Evolutionary conservation across 2,888 invertebrate genomes (phyloP).

Genomic region (Tetranychus piercei): DNA sequence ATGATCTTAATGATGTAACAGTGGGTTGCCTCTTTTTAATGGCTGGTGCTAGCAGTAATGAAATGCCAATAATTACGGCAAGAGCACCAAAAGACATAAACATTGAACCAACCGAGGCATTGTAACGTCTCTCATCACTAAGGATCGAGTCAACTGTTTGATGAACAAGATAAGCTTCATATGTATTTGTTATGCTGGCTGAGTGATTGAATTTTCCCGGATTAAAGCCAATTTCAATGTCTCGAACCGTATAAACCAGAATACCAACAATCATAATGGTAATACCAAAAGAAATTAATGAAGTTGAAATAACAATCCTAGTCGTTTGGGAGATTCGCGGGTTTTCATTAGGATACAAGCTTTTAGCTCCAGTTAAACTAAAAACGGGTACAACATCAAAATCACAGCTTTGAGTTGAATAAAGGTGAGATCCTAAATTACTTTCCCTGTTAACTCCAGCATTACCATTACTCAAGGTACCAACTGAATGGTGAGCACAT

Average conservation of each 20-base stretch:
- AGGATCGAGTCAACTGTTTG: neutral
- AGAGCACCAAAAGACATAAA: neutral
- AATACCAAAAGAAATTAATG: neutral
- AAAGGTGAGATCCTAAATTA: neutral
- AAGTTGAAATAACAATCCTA: neutral
- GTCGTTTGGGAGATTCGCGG: neutral
- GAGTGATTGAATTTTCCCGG: neutral
- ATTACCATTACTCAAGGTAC: neutral
- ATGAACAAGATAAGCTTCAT: neutral
- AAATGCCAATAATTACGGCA: neutral
- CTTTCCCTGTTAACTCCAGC: neutral
- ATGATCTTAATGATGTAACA: neutral
- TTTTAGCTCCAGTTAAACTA: neutral
- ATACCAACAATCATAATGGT: slow-evolving; percentile 8
- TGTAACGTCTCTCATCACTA: neutral
- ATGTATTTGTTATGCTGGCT: neutral
- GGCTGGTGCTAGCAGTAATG: neutral
- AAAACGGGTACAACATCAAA: neutral
- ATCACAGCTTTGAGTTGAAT: neutral
- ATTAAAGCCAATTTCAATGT: neutral
- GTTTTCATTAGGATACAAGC: neutral
- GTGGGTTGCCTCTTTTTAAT: neutral
- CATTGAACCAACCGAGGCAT: slow-evolving; percentile 4
- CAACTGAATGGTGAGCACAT: neutral
- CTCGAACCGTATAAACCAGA: neutral